Conservation (phyloP, 1,140 invertebrate species). For the Cydia splendana region DNA sequence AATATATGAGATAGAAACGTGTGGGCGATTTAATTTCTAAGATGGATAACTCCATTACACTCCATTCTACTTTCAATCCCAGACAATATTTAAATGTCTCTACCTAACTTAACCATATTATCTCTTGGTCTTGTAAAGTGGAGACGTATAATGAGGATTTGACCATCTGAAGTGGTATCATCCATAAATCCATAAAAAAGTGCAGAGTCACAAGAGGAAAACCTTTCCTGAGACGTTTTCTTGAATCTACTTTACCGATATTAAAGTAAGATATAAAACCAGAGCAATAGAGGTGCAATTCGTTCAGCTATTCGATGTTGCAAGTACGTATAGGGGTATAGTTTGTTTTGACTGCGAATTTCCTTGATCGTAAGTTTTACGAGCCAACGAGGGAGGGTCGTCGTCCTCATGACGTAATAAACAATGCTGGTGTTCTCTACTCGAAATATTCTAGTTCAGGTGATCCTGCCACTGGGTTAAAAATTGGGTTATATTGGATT, state of each 20-base stretch:
- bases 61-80: background rate
- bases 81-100: background rate
- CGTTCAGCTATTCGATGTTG: background rate
- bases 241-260: background rate
- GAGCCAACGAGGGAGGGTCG: slow-evolving; percentile 54
- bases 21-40: slow-evolving; percentile 38
- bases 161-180: background rate
- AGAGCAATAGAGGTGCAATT: background rate
- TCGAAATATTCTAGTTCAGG: background rate
- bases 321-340: slow-evolving; percentile 6
- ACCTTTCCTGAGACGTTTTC: background rate
- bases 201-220: slow-evolving; percentile 25
- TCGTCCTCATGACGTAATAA: slow-evolving; percentile 65
- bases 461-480: background rate
- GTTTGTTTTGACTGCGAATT: slow-evolving; percentile 74
- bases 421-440: background rate
- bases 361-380: slow-evolving; percentile 64
- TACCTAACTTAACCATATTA: slow-evolving; percentile 1
- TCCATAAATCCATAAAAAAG: slow-evolving; percentile 3
- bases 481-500: background rate
- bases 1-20: slow-evolving; percentile 37
- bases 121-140: background rate
- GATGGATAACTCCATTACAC: slow-evolving; percentile 41
- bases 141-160: background rate
- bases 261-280: slow-evolving; percentile 15